Evolutionary conservation across 2,888 invertebrate species (phyloP), one percentile per base, ranked within the genome.

Genomic region (Melitaea athalia): DNA sequence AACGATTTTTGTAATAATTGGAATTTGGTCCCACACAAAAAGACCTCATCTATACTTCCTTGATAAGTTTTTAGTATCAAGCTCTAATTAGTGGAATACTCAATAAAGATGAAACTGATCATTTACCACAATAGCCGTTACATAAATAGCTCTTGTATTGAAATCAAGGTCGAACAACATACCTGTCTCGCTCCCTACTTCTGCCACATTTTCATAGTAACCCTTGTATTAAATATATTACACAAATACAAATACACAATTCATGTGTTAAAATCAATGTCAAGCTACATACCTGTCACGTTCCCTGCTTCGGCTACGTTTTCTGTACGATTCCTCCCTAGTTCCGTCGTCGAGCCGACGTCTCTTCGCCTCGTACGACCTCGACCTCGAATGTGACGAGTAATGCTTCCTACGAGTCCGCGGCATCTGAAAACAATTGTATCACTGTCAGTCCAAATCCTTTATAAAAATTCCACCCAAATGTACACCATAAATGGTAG

Each of bases 401-500:
- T 96, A 95, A 86, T 96, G 96, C 92, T 96, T 95, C 93, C 97
- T 95, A 79, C 96, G 94, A 75, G 95, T 95, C 79, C 96, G 95
- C 83, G 97, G 97, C 97, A 97, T 97, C 97, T 97, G 93, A 67
- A 87, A 88, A 45, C 11, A 17, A 50, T 43, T 33, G 33, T 38
- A 57, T 45, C 55, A 24, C 33, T 52, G 10, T 24, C 38, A 57
- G 5, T n/a, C 42, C 55, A 8, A 24, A 50, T 61, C 2, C n/a
- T 31, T 49, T 5, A 7, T 0, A 3, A 55, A n/a, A 24, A 11
- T 31, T 5, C 31, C n/a, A 45, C 11, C 47, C 67, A 33, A 42
- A 64, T 64, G 72, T 75, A 73, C 77, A 74, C 76, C 78, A 78
- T 76, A 59, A 72, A 50, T 78, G 76, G 75, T 67, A 43, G 64